Evolutionary conservation across 2,888 invertebrate genomes (phyloP), one percentile per base, ranked within the genome.

Genomic region (Amblyteles armatorius): DNA sequence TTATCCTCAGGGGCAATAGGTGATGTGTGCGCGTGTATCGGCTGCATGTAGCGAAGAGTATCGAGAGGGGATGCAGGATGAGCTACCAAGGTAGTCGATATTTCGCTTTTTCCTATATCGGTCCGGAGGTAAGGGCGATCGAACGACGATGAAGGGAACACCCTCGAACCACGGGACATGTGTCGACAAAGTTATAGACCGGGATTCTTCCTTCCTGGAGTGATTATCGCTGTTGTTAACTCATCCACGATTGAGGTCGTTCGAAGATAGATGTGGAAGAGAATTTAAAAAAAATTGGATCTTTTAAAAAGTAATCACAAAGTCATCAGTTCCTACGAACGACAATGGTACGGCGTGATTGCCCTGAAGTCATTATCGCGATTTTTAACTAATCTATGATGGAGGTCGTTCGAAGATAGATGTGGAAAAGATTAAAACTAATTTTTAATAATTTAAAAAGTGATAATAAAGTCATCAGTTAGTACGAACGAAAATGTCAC

Each of bases 91-190:
- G 52, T 68, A 74, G 60, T 69, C 78, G 69, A 78, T 78, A 57
- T 78, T 52, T 33, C 22, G 29, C 26, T 67, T 76, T 60, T 72
- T 78, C 29, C 68, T 77, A 36, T 52, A 50, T 78, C 16, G 57
- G 65, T 72, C 65, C 52, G 40, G 36, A 44, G n/a, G 48, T 29
- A 74, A 63, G 68, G 36, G 44, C 85, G 85, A 89, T 87, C 83
- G 84, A 85, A 87, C 85, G 69, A 85, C 68, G 85, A 87, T 82
- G 82, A 84, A 88, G 40, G 74, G 52, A 57, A 33, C 57, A 48
- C 65, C 22, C 22, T 22, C 60, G 81, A 80, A 78, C n/a, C 71
- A 40, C 33, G 44, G 40, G 77, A 78, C 73, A 83, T 77, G 82
- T 83, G 81, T 84, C 79, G 83, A 79, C 72, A 76, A 86, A 84